Evolutionary conservation across 2,797 vertebrate genomes (phyloP).

Genomic region (Sibirionetta formosa): DNA sequence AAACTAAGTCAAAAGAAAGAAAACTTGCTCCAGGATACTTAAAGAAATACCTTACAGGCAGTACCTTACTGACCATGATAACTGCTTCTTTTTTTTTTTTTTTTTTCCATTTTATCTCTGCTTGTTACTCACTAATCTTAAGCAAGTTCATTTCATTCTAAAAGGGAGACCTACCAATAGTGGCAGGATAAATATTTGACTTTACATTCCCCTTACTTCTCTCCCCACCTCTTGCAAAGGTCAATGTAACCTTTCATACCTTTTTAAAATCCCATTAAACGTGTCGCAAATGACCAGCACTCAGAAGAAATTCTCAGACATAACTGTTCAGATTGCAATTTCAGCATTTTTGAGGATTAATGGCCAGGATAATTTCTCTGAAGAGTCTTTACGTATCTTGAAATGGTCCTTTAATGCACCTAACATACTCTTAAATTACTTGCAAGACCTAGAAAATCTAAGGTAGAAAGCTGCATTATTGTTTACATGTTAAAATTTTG

Average conservation of each 20-base stretch:
- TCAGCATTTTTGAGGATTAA: background rate
- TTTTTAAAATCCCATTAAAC: background rate
- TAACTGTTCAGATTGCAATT: background rate
- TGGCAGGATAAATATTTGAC: background rate
- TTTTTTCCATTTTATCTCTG: background rate
- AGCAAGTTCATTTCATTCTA: background rate
- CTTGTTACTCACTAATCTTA: background rate
- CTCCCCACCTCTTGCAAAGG: background rate
- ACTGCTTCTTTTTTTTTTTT: background rate
- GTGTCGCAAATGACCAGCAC: background rate
- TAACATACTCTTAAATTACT: background rate
- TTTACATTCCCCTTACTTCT: background rate
- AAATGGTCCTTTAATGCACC: background rate
- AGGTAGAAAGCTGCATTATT: background rate
- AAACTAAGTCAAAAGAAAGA: slow-evolving; percentile 70
- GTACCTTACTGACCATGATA: background rate
- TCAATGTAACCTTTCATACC: background rate
- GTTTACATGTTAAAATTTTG: background rate
- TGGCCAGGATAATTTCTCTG: background rate
- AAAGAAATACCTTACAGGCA: slow-evolving; percentile 26
- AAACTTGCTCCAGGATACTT: slow-evolving; percentile 37
- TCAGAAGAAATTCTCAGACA: background rate
- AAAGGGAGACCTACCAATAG: background rate
- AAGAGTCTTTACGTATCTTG: background rate
- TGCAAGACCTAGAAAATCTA: background rate